phyloP scores from a whole-genome alignment of 2,888 invertebrate genomes.

The Trachelus stipa region DNA sequence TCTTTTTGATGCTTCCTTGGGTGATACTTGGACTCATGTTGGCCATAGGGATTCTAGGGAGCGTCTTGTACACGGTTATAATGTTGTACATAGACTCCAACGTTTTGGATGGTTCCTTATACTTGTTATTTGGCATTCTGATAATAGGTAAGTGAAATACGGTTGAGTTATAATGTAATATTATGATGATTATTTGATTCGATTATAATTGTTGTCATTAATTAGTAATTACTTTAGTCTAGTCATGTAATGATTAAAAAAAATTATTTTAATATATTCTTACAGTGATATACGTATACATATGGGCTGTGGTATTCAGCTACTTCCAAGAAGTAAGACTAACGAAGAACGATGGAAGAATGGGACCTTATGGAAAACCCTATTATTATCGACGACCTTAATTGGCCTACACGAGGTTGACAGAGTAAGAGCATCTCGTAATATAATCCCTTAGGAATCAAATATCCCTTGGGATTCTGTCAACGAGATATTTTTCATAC shows the following conservation, averaged over 20 bases:
- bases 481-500: too few relatives aligned
- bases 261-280: constrained; percentile 46
- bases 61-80: constrained; percentile 82
- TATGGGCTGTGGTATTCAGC: constrained; percentile 88
- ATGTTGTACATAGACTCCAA: constrained; percentile 77
- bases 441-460: too few relatives aligned
- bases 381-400: constrained; percentile 60
- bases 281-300: constrained; percentile 81
- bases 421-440: too few relatives aligned
- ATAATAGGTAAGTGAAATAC: constrained; percentile 70
- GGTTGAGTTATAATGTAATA: not conserved
- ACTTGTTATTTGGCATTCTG: constrained; percentile 74
- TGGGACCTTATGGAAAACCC: constrained; percentile 61
- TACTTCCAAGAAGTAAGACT: constrained; percentile 77
- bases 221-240: too few relatives aligned
- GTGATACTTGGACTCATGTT: constrained; percentile 85
- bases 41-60: constrained; percentile 81
- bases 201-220: not conserved
- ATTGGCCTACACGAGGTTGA: not conserved
- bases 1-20: constrained; percentile 87
- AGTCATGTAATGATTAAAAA: too few relatives aligned
- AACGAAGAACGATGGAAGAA: constrained; percentile 55
- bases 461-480: too few relatives aligned
- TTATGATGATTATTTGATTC: not conserved
- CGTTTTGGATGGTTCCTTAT: constrained; percentile 70